Percentiles rank a stretch among this genome's conserved stretches.
Evolutionary conservation across 2,797 vertebrate genomes (phyloP).

Genomic region (Betta splendens): DNA sequence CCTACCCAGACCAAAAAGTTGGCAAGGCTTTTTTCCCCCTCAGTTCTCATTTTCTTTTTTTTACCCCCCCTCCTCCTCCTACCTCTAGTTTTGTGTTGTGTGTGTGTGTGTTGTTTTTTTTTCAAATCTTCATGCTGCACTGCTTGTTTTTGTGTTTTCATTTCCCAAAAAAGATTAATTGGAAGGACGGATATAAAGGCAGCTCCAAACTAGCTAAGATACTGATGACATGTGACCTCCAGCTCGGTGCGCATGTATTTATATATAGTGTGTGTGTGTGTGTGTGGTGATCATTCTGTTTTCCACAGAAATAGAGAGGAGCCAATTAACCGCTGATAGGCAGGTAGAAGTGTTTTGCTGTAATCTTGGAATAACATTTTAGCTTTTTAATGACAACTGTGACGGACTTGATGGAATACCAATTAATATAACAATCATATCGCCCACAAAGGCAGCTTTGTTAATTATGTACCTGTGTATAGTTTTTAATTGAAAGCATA

Average conservation of each 20-base stretch:
- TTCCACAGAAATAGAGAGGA: slow-evolving; percentile 14
- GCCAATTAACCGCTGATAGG: slow-evolving; percentile 29
- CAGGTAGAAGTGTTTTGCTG: slow-evolving; percentile 21
- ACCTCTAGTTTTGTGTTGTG: slow-evolving; percentile 22
- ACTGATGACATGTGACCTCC: slow-evolving; percentile 51
- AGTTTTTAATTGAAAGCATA: no score
- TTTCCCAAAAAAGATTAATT: slow-evolving; percentile 70
- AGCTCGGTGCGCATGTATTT: slow-evolving; percentile 25
- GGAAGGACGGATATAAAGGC: slow-evolving; percentile 48
- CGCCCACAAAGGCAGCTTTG: no score
- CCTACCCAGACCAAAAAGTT: slow-evolving; percentile 73
- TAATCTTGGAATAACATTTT: slow-evolving; percentile 25
- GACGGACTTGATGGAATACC: no score
- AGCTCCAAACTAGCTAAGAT: slow-evolving; percentile 42
- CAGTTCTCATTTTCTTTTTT: slow-evolving; percentile 41
- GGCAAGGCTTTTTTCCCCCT: slow-evolving; percentile 42
- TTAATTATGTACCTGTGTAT: no score
- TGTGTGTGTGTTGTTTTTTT: slow-evolving; percentile 42
- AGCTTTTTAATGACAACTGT: no score
- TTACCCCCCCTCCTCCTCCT: no score
- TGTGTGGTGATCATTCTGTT: slow-evolving; percentile 23
- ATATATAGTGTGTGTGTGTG: slow-evolving; percentile 8
- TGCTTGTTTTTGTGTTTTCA: slow-evolving; percentile 64
- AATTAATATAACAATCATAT: no score
- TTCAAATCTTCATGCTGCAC: slow-evolving; percentile 48